Percentiles rank a stretch among this genome's conserved stretches.
Evolutionary conservation across 2,888 invertebrate species (phyloP).

Genomic region (Ametastegia equiseti): DNA sequence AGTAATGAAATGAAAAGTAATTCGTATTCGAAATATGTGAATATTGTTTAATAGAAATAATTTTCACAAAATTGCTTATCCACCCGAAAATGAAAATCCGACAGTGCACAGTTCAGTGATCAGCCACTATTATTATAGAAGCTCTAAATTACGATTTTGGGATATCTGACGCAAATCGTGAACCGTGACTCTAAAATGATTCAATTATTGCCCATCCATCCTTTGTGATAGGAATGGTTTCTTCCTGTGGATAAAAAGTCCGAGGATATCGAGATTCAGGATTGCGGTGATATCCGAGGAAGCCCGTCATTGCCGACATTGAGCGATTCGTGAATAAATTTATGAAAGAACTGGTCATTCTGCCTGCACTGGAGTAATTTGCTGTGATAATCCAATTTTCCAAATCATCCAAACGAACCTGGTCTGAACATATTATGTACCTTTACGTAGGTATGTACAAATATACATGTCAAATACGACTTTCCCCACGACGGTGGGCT

Average conservation of each 20-base stretch:
- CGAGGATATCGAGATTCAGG: neutral
- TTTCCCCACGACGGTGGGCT: neutral
- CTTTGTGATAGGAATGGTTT: neutral
- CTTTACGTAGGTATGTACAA: no score
- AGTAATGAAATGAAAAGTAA: no score
- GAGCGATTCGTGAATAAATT: neutral
- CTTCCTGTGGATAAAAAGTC: neutral
- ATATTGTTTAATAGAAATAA: no score
- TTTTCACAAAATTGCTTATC: neutral
- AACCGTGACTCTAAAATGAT: no score
- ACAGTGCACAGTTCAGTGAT: no score
- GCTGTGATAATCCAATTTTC: neutral
- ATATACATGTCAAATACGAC: neutral
- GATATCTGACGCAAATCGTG: no score
- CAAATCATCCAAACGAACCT: neutral
- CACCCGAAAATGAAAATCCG: neutral
- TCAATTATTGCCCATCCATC: no score
- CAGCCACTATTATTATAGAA: no score
- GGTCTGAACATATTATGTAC: neutral
- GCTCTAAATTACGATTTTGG: no score
- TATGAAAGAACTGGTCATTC: neutral
- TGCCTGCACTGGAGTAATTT: neutral
- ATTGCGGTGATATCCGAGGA: neutral
- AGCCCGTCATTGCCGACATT: neutral
- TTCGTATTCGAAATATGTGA: no score